phyloP scores from a whole-genome alignment of 2,797 vertebrate genomes.

The Sciurus carolinensis region DNA sequence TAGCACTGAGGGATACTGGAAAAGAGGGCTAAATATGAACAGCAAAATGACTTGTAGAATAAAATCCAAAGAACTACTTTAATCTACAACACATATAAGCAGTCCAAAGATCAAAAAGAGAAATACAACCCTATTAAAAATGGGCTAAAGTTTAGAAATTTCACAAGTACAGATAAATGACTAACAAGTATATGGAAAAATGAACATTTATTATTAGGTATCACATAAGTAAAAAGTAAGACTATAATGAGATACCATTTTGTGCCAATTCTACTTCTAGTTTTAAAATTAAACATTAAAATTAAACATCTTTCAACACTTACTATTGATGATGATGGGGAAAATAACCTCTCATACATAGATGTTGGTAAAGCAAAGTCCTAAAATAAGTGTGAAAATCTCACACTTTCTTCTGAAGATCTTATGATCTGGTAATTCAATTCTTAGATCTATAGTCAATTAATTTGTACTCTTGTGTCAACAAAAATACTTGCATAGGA shows the following conservation, averaged over 20 bases:
- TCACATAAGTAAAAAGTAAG: not conserved
- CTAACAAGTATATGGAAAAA: not conserved
- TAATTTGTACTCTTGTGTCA: too few relatives aligned
- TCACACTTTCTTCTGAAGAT: not conserved
- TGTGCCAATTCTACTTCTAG: not conserved
- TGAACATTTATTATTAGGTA: not conserved
- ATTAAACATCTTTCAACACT: too few relatives aligned
- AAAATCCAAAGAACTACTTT: not conserved
- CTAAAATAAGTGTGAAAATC: not conserved
- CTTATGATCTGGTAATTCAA: not conserved
- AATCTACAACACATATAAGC: not conserved
- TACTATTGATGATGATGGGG: not conserved
- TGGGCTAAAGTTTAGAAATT: not conserved
- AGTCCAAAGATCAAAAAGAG: not conserved
- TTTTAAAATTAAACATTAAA: not conserved
- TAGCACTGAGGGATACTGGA: not conserved
- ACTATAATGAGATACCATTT: not conserved
- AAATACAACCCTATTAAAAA: not conserved
- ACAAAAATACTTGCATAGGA: not conserved
- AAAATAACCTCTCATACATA: not conserved
- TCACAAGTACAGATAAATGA: not conserved
- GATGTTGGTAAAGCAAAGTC: not conserved
- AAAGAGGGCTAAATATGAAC: not conserved
- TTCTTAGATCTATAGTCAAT: not conserved
- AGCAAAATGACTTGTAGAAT: not conserved